Evolutionary conservation across 2,888 invertebrate genomes (phyloP), one percentile per base, ranked within the genome.

Genomic region (Schizaphis graminum): DNA sequence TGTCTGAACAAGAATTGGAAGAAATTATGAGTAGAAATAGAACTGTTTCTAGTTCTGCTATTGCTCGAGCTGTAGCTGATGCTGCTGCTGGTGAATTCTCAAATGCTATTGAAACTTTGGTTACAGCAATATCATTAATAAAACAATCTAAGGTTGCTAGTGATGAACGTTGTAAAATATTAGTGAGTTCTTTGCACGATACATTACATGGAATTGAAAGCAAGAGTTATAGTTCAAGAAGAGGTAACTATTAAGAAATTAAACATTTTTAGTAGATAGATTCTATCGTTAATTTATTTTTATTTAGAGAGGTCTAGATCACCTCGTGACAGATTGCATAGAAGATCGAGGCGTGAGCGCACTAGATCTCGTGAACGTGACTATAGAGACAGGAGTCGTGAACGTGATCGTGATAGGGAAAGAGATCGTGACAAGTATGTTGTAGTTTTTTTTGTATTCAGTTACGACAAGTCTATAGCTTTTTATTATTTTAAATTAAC

Each of bases 1-100:
- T 98, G 95, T 97, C 97, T 95, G 99, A 99, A 96, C 98, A 98
- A 77, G 99, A 99, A 96, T 99, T 99, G 96, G 99, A 99, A 96
- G 99, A 99, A 96, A 98, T 99, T 94, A 99, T 99, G 98, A 97
- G 98, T 94, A 97, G 99, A 95, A 99, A 99, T 96, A 97, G 99
- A 95, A 99, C 99, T 21, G 99, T 99, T 0, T 99, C 99, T 77
- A 99, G 99, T 95, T 99, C 98, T 92, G 99, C 99, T 41, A 99
- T 99, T 95, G 98, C 98, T 28, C 96, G 99, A 94, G 99, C 99
- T 26, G 99, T 99, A 84, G 98, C 98, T 91, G 99, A 99, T 96
- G 99, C 99, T 5, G 99, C 99, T 87, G 98, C 99, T 94, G 99
- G 96, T 96, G 99, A 99, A 96, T 99, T 98, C 96, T 98, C 99